Conservation (phyloP, 2,888 invertebrate species). For the Pteria penguin region DNA sequence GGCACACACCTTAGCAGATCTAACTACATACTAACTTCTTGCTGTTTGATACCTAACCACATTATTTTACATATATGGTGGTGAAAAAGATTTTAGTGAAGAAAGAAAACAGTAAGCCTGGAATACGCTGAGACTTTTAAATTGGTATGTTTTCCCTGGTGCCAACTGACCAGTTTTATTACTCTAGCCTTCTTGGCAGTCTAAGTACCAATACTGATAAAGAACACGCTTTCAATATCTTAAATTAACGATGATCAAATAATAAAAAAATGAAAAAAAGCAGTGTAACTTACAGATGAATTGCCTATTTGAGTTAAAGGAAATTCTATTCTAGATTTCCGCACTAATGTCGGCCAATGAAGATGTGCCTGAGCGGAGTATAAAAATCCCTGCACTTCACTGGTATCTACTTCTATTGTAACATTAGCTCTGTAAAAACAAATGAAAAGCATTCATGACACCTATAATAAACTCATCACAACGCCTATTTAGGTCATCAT, state of each 20-base stretch:
- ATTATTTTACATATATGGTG: too few species aligned
- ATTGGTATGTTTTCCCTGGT: too few species aligned
- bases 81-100: too few species aligned
- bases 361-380: constrained; percentile 86
- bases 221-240: constrained; percentile 82
- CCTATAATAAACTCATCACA: too few species aligned
- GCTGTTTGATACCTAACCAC: too few species aligned
- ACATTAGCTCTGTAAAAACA: constrained; percentile 84
- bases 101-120: too few species aligned
- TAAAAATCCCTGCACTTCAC: constrained; percentile 85
- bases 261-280: constrained; percentile 81
- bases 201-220: neutral
- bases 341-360: constrained; percentile 84
- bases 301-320: constrained; percentile 89
- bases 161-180: too few species aligned
- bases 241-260: constrained; percentile 88
- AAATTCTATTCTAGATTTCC: constrained; percentile 83
- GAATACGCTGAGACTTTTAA: too few species aligned
- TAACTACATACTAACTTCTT: too few species aligned
- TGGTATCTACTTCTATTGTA: constrained; percentile 88
- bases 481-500: too few species aligned
- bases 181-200: neutral
- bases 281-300: constrained; percentile 81
- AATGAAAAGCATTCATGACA: constrained; percentile 1
- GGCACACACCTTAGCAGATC: too few species aligned